These are phyloP conservation scores for Pollenia amentaria DNA, from an alignment of 2,888 invertebrate species.

Conservation along the genomic window DNA sequence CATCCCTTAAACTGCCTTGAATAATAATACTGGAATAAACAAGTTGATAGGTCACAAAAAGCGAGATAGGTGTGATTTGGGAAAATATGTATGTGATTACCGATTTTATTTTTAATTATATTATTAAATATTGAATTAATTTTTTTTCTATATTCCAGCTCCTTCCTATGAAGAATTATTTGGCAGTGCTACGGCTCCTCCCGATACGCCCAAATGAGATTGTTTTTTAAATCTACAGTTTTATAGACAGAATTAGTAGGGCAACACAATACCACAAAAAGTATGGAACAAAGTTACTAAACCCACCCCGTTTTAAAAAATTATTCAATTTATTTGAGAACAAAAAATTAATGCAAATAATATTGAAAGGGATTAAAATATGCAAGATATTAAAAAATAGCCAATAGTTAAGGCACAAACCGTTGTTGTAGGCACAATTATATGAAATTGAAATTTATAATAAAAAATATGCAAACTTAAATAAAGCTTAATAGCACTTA, in stretches of 20 bases:
- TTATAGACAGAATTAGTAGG: conserved; percentile 24
- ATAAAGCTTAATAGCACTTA: conserved; percentile 48
- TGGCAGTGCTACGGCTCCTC: conserved; percentile 80
- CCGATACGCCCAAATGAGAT: conserved; percentile 78
- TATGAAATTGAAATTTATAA: conserved; percentile 3
- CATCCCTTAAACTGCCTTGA: too few relatives aligned
- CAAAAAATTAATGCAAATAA: neutral
- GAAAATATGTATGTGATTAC: too few relatives aligned
- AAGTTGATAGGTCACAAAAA: too few relatives aligned
- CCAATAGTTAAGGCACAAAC: conserved; percentile 42
- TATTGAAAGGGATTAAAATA: conserved; percentile 63
- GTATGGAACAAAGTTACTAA: conserved; percentile 74
- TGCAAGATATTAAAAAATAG: conserved; percentile 8
- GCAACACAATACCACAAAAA: conserved; percentile 26
- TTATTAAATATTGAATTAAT: neutral
- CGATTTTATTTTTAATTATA: neutral
- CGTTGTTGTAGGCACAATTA: conserved; percentile 48
- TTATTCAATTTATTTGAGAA: conserved; percentile 3
- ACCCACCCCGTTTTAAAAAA: conserved; percentile 70
- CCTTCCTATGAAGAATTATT: conserved; percentile 84
- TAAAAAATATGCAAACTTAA: too few relatives aligned
- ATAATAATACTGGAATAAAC: too few relatives aligned
- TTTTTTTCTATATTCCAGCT: conserved; percentile 76
- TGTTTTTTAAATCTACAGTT: conserved; percentile 27
- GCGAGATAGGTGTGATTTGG: too few relatives aligned